Base-by-base conservation (phyloP, 2,797 vertebrate genomes). In the Eulemur coronatus region DNA sequence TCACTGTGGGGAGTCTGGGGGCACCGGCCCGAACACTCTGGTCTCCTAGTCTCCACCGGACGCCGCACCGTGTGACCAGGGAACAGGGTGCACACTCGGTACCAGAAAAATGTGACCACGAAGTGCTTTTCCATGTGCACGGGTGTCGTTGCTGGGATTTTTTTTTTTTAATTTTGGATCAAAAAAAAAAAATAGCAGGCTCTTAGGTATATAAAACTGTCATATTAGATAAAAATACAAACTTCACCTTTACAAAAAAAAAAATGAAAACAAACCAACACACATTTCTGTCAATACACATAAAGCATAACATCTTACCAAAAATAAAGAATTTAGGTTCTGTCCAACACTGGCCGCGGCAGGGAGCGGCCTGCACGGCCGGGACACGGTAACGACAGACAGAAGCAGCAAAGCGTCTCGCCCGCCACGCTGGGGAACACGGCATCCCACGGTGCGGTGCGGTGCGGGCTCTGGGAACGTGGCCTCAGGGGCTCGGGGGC, bases 321-420 rank as follows among this genome's bases (percentile, higher is more conserved):
- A 99, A 99, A 99, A 99, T 99, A 99, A 99, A 99, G 99, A 99
- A 99, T 99, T 99, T 99, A 98, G 98, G 98, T 99, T 99, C 98
- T 98, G 98, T 98, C 98, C 98, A 98, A 98, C 97, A 97, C 98
- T 98, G 98, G 98, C 98, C 98, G 98, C 98, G 98, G 98, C n/a
- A 26, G 98, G 99, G 78, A 48, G 98, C 98, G 97, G 97, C 98
- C 98, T 98, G 98, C 98, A 98, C 99, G 98, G 98, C 99, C 98
- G 98, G 98, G 98, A 99, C 99, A 99, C 98, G 99, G 98, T 98
- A 14, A 98, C 98, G 98, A 98, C 97, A 98, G 97, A 97, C 98
- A 98, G 98, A 98, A 98, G 98, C 98, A 98, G 98, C 98, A 98
- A 98, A 98, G 98, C 98, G 98, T 98, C 99, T 55, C 99, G 18